Evolutionary conservation across 1,140 invertebrate genomes (phyloP).

Genomic region (Zaprionus ornatus): DNA sequence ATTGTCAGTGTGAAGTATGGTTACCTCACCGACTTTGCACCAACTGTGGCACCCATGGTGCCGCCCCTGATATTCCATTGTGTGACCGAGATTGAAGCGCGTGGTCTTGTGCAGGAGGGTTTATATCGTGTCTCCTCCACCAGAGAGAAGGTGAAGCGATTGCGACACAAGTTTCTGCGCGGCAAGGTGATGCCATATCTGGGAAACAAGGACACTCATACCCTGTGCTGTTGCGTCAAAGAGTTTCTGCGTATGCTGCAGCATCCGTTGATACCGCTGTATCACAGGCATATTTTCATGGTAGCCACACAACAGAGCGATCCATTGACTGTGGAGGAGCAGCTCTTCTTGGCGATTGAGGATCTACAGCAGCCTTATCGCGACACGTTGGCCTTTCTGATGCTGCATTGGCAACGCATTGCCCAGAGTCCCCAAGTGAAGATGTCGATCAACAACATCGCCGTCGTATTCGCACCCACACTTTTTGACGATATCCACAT

Average conservation of each 20-base stretch:
- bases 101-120: constrained; percentile 93
- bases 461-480: constrained; percentile 93
- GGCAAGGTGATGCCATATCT: constrained; percentile 90
- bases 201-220: constrained; percentile 89
- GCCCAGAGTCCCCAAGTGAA: constrained; percentile 88
- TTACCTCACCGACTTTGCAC: constrained; percentile 92
- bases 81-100: constrained; percentile 94
- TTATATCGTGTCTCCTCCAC: constrained; percentile 96
- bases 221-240: constrained; percentile 94
- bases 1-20: constrained; percentile 85
- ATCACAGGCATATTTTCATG: constrained; percentile 90
- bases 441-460: constrained; percentile 91
- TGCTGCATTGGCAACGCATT: constrained; percentile 91
- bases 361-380: constrained; percentile 92
- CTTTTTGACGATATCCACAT: constrained; percentile 85
- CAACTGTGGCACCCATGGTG: constrained; percentile 93
- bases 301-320: constrained; percentile 84
- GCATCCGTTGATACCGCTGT: constrained; percentile 91
- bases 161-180: constrained; percentile 91
- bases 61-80: constrained; percentile 97
- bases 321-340: constrained; percentile 82
- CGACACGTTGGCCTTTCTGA: constrained; percentile 93
- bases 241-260: constrained; percentile 91
- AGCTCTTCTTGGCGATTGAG: constrained; percentile 88
- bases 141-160: constrained; percentile 91